These are phyloP conservation scores for Probaryconus sp. DNA, from an alignment of 1,140 invertebrate species.

Conservation along the genomic window DNA sequence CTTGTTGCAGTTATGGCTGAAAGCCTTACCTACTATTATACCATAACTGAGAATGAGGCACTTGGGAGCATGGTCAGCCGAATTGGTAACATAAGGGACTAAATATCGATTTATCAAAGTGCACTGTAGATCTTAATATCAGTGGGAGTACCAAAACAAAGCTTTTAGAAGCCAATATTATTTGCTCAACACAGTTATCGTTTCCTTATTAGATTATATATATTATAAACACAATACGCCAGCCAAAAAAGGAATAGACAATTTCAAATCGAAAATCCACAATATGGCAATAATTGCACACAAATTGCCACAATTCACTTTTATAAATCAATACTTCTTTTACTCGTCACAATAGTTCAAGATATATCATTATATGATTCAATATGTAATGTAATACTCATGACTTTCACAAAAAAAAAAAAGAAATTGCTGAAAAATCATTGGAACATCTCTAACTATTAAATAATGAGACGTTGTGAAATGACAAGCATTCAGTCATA, in stretches of 20 bases:
- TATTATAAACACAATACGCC: too few species aligned
- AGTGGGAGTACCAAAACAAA: constrained; percentile 19
- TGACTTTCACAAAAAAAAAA: constrained; percentile 7
- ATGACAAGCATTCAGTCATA: constrained; percentile 8
- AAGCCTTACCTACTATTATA: constrained; percentile 18
- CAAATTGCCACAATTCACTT: too few species aligned
- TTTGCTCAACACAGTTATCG: constrained; percentile 1
- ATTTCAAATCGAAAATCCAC: too few species aligned
- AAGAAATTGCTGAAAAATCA: not conserved
- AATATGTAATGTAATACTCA: not conserved
- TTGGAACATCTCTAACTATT: constrained; percentile 1
- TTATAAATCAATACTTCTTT: too few species aligned
- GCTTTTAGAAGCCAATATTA: not conserved
- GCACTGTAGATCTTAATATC: constrained; percentile 24
- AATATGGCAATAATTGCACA: too few species aligned
- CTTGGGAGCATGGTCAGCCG: constrained; percentile 18
- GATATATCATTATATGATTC: too few species aligned
- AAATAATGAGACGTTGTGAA: constrained; percentile 15
- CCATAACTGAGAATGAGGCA: constrained; percentile 29
- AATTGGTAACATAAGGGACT: constrained; percentile 30
- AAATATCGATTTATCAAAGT: constrained; percentile 28
- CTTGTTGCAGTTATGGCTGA: constrained; percentile 8
- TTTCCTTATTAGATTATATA: too few species aligned
- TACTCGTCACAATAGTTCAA: too few species aligned
- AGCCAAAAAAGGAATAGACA: too few species aligned